phyloP scores from a whole-genome alignment of 2,113 vertebrate species.

The Microtus montanus region DNA sequence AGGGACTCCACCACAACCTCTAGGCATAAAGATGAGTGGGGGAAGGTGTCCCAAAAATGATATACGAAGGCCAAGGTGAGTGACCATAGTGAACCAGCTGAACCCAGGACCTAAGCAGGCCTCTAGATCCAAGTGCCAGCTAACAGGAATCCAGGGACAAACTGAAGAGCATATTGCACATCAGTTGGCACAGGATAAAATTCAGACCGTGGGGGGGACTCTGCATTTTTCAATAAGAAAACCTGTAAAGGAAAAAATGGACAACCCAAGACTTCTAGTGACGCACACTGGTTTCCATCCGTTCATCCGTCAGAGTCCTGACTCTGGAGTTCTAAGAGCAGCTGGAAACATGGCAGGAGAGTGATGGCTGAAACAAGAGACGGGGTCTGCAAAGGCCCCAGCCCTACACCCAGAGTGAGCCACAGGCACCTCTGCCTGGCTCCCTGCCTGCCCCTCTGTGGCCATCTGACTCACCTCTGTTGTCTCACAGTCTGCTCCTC shows the following conservation, averaged over 20 bases:
- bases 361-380: not conserved
- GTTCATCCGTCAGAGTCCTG: not conserved
- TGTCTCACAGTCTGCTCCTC: not conserved
- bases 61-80: not conserved
- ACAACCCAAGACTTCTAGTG: not conserved
- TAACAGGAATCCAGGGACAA: not conserved
- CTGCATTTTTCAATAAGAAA: not conserved
- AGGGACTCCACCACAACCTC: not conserved
- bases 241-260: not conserved
- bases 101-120: not conserved
- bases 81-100: not conserved
- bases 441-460: not conserved
- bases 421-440: no score
- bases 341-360: not conserved
- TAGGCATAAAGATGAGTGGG: not conserved
- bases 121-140: not conserved
- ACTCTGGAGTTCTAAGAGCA: not conserved
- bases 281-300: fast-evolving
- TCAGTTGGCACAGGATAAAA: not conserved
- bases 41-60: not conserved
- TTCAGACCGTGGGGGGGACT: no score
- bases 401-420: not conserved
- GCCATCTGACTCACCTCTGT: not conserved
- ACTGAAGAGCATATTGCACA: not conserved
- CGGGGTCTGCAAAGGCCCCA: not conserved